phyloP scores from a whole-genome alignment of 2,113 vertebrate species.

The Coracopsis vasa region DNA sequence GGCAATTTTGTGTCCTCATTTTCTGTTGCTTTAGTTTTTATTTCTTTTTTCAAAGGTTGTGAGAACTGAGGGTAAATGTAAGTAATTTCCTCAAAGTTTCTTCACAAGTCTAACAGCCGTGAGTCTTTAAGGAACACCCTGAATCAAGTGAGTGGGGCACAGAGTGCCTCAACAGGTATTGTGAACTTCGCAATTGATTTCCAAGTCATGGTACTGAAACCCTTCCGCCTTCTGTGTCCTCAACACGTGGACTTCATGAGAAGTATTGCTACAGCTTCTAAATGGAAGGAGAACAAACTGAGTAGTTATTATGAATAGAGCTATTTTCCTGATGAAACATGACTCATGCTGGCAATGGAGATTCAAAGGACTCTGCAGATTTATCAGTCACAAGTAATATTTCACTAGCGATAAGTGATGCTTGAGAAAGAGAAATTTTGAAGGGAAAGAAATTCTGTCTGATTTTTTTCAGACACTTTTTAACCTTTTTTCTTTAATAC shows the following conservation, averaged over 20 bases:
- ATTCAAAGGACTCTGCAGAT: slow-evolving; percentile 22
- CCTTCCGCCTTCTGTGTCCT: background rate
- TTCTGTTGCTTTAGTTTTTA: background rate
- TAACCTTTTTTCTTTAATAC: background rate
- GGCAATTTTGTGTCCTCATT: background rate
- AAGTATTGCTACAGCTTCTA: background rate
- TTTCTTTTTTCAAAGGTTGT: background rate
- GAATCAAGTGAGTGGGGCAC: background rate
- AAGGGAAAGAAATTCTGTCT: background rate
- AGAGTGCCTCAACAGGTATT: background rate
- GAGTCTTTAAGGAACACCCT: background rate
- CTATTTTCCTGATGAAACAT: slow-evolving; percentile 48
- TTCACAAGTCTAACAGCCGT: background rate
- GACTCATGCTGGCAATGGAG: slow-evolving; percentile 13
- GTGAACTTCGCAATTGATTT: background rate
- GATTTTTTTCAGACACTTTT: background rate
- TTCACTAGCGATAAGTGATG: slow-evolving; percentile 21
- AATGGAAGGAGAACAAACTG: slow-evolving; percentile 5
- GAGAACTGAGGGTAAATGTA: background rate
- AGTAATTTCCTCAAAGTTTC: background rate
- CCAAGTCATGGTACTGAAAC: background rate
- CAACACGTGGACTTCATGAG: background rate
- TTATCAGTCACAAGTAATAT: slow-evolving; percentile 46
- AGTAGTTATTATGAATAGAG: slow-evolving; percentile 12
- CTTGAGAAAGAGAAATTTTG: background rate